These are phyloP conservation scores for Shinisaurus crocodilurus DNA, from an alignment of 2,113 vertebrate genomes.

Conservation along the genomic window DNA sequence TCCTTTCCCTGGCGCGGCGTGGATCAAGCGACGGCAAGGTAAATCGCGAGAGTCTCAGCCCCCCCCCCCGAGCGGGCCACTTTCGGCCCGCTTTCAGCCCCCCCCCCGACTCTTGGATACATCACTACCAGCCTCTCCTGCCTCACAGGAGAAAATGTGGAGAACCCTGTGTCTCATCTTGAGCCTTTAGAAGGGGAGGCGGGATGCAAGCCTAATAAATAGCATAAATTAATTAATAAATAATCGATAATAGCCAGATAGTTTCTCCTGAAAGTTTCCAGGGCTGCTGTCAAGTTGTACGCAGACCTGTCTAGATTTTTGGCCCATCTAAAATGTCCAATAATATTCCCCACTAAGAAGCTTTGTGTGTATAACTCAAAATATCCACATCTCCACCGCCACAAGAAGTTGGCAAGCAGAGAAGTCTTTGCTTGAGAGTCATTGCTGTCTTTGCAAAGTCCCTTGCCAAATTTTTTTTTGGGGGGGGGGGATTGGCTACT, in stretches of 20 bases:
- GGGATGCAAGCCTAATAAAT: neutral
- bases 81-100: no score
- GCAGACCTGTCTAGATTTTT: neutral
- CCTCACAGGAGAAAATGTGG: no score
- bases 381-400: conserved; percentile 38
- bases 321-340: neutral
- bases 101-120: no score
- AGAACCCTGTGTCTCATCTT: no score
- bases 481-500: conserved; percentile 66
- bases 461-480: conserved; percentile 74
- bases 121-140: no score
- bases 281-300: no score
- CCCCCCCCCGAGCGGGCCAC: no score
- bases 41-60: no score
- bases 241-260: neutral
- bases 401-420: conserved; percentile 65
- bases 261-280: neutral
- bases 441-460: conserved; percentile 48
- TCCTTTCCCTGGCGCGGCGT: no score
- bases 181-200: no score
- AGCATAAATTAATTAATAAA: neutral
- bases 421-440: conserved; percentile 62
- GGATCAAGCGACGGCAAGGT: no score
- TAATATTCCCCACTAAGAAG: neutral
- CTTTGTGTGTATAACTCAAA: neutral